A percentile compares a stretch with the other conserved stretches of the same genome.
These are phyloP conservation scores for Simalia tracyae DNA, from an alignment of 2,797 vertebrate species.

Conservation along the genomic window DNA sequence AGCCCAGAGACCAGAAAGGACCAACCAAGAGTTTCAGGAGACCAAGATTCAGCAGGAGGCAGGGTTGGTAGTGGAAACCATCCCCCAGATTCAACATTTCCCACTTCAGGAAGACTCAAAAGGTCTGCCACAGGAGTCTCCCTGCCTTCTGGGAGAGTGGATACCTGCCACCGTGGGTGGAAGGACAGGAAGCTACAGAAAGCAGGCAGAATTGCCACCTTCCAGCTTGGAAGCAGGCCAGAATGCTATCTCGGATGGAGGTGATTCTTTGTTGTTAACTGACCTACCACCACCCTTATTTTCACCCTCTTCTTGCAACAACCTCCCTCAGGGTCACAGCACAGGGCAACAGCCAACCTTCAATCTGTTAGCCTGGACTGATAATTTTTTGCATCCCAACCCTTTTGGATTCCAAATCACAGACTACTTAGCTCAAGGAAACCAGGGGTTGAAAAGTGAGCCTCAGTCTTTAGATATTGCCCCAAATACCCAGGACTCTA, in stretches of 20 bases:
- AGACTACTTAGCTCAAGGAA: fast-evolving
- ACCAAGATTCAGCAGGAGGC: not conserved
- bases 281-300: not conserved
- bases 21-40: not conserved
- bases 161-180: not conserved
- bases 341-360: not conserved
- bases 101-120: not conserved
- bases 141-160: slow-evolving; percentile 1
- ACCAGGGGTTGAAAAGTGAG: not conserved
- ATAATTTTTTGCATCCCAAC: not conserved
- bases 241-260: not conserved
- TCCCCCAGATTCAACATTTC: not conserved
- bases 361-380: fast-evolving
- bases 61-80: not conserved
- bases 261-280: slow-evolving; percentile 8
- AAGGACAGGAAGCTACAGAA: slow-evolving; percentile 37
- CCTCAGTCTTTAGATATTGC: not conserved
- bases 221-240: not conserved
- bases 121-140: not conserved
- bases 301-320: fast-evolving
- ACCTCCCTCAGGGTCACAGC: fast-evolving
- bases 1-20: slow-evolving; percentile 33
- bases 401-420: not conserved
- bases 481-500: fast-evolving
- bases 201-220: slow-evolving; percentile 15